Evolutionary conservation across 2,113 vertebrate genomes (phyloP), one percentile per base, ranked within the genome.

Genomic region (Atractosteus spatula): DNA sequence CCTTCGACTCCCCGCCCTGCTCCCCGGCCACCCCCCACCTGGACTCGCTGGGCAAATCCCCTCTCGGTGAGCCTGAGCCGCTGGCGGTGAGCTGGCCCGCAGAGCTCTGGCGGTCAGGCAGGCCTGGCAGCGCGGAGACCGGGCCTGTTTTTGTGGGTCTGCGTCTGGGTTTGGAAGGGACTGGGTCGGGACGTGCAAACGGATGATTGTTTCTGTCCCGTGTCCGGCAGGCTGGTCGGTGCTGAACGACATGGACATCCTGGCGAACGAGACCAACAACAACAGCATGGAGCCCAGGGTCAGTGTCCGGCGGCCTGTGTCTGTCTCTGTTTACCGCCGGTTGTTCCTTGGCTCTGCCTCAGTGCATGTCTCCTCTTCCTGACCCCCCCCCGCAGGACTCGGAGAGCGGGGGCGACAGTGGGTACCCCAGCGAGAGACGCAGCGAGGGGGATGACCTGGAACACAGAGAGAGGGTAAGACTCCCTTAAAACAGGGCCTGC

Each of bases 321-420:
- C 29, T 29, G 29, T 29, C 29, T 29, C 29, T 2, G 1, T 29
- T 29, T 29, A 29, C 29, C 29, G 29, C 29, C 29, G 29, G 29
- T 29, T 29, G 29, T 29, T 29, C 29, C 29, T 29, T 29, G 29
- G 29, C 29, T 29, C 29, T 29, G 29, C 29, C 29, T 66, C 0
- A 12, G 6, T 10, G 7, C 54, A 55, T 41, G 54, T 55, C 8
- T 16, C 16, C 2, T 65, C 66, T 68, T 77, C 42, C 71, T 8
- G 2, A 14, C 41, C n/a, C 71, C 0, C 64, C 7, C 76, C 47
- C 59, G 2, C 70, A 99, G 97, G 95, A 96, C 45, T 90, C 89
- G 12, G 96, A 99, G 74, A 96, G 90, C 45, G 93, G 95, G n/a
- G 94, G 96, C 12, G 97, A 99, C 85, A 99, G 97, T 3, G 97